Conservation (phyloP, 2,797 vertebrate genomes). For the Neopelma chrysocephalum region DNA sequence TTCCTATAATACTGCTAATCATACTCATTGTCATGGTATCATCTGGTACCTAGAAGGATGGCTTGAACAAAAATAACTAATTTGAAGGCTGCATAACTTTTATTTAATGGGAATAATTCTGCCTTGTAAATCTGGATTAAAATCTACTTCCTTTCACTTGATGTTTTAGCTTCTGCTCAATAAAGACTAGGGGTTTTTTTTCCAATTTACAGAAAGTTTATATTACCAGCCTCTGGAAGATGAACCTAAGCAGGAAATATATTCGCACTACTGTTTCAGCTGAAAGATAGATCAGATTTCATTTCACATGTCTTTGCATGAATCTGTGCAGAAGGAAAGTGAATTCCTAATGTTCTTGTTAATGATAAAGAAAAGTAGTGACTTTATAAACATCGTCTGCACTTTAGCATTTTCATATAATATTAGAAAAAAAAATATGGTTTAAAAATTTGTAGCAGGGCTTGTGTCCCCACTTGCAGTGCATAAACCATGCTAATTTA, state of each 20-base stretch:
- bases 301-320: neutral
- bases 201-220: neutral
- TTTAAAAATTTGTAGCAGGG: neutral
- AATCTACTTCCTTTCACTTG: neutral
- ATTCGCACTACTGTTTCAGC: neutral
- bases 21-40: neutral
- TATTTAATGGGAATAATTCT: neutral
- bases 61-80: neutral
- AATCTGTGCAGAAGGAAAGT: neutral
- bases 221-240: conserved; percentile 7
- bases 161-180: neutral
- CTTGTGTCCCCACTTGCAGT: neutral
- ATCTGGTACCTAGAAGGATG: neutral
- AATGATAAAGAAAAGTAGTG: neutral
- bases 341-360: neutral
- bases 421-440: neutral
- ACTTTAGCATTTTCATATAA: neutral
- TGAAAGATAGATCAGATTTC: conserved; percentile 3
- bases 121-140: neutral
- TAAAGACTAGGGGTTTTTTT: neutral
- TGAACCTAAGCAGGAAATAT: neutral
- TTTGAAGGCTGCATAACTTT: neutral
- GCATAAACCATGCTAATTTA: neutral
- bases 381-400: neutral
- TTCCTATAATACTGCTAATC: neutral